phyloP scores from a whole-genome alignment of 2,113 vertebrate genomes.

The Rhombomys opimus region DNA sequence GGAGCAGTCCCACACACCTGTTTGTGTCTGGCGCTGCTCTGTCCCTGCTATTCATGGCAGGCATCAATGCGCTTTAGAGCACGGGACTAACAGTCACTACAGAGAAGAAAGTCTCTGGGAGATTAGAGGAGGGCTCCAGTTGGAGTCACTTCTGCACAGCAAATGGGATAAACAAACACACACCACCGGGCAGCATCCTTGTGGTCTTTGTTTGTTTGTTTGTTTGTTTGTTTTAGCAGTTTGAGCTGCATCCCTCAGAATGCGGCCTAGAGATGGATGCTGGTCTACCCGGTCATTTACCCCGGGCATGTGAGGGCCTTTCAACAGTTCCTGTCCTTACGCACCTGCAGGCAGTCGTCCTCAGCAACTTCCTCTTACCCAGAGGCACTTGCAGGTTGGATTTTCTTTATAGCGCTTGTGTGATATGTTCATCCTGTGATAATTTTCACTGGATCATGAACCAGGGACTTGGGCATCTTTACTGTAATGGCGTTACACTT shows the following conservation, averaged over 20 bases:
- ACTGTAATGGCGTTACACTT: background rate
- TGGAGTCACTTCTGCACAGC: background rate
- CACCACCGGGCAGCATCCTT: no score
- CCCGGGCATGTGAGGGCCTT: background rate
- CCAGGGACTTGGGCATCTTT: background rate
- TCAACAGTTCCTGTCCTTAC: background rate
- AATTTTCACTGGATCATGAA: background rate
- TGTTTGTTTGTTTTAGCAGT: background rate
- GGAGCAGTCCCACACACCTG: background rate
- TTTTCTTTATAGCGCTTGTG: background rate
- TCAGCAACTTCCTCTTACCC: background rate
- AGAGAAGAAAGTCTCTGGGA: background rate
- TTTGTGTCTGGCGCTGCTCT: background rate
- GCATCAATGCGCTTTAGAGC: background rate
- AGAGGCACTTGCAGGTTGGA: background rate
- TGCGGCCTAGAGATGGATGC: background rate
- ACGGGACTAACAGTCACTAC: background rate
- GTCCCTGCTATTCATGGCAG: background rate
- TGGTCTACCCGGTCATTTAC: background rate
- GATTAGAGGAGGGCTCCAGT: background rate
- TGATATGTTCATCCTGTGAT: background rate
- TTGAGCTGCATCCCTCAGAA: background rate
- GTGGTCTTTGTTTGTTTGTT: no score
- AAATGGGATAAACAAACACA: background rate
- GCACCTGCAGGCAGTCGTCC: background rate